A percentile compares a stretch with the other conserved stretches of the same genome.
Evolutionary conservation across 2,113 vertebrate genomes (phyloP).

Genomic region (Coreoperca whiteheadi): DNA sequence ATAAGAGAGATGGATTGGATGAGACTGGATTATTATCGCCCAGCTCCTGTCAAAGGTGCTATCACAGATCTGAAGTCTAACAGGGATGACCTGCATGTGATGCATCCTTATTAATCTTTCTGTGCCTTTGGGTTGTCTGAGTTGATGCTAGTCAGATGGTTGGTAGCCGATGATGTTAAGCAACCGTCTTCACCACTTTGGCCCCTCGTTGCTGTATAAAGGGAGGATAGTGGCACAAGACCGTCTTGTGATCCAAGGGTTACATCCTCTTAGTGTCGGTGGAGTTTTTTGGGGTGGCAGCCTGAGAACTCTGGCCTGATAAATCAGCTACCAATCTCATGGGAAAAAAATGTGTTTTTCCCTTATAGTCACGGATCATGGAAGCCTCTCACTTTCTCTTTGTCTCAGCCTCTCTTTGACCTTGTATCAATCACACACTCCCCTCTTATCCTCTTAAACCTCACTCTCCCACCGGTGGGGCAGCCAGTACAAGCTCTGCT

Average conservation of each 20-base stretch:
- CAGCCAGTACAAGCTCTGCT: not conserved
- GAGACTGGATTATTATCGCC: not conserved
- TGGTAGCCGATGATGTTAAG: not conserved
- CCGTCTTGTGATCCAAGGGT: conserved; percentile 49
- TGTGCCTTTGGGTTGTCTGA: conserved; percentile 31
- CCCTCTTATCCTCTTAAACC: conserved; percentile 14
- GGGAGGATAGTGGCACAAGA: conserved; percentile 33
- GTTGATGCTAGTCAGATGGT: conserved; percentile 55
- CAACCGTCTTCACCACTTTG: not conserved
- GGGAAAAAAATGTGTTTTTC: conserved; percentile 41
- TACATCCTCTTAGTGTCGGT: conserved; percentile 25
- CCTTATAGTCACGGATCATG: not conserved
- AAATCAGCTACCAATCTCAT: conserved; percentile 49
- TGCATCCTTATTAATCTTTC: not conserved
- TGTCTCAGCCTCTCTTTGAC: conserved; percentile 53
- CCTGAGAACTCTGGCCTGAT: conserved; percentile 32
- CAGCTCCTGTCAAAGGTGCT: not conserved
- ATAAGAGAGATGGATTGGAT: not conserved
- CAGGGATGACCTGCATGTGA: conserved; percentile 11
- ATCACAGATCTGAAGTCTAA: conserved; percentile 8
- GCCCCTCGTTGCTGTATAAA: not conserved
- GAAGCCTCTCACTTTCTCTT: conserved; percentile 15
- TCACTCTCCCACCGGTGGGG: not conserved
- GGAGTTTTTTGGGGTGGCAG: conserved; percentile 5
- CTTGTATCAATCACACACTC: conserved; percentile 34